phyloP scores from a whole-genome alignment of 2,888 invertebrate species.

The Pammene aurita region DNA sequence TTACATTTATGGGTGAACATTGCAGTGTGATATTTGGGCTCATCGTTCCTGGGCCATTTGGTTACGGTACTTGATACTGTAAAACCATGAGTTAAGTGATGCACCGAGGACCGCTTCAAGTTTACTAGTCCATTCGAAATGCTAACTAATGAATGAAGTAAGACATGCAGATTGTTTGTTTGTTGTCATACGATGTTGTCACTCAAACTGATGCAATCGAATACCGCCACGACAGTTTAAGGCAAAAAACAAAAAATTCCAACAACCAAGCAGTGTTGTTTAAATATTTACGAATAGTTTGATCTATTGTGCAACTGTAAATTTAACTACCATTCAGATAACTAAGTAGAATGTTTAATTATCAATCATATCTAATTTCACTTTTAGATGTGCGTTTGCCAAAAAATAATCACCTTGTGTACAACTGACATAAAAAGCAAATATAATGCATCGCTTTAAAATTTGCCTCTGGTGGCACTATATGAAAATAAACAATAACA shows the following conservation, averaged over 20 bases:
- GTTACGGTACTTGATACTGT: conserved; percentile 28
- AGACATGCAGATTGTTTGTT: conserved; percentile 72
- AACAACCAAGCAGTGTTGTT: background rate
- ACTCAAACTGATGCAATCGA: conserved; percentile 55
- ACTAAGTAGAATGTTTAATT: background rate
- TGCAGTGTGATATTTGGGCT: conserved; percentile 45
- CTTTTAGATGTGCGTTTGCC: background rate
- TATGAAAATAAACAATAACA: conserved; percentile 38
- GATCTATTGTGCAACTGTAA: conserved; percentile 9
- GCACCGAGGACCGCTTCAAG: conserved; percentile 46
- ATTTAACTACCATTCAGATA: background rate
- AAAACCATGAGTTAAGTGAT: conserved; percentile 45
- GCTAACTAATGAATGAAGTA: conserved; percentile 59
- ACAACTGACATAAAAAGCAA: background rate
- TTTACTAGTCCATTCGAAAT: conserved; percentile 47
- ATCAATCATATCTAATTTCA: conserved; percentile 7
- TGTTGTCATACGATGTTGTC: conserved; percentile 56
- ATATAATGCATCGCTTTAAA: conserved; percentile 2
- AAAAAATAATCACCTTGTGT: background rate
- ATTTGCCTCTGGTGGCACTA: background rate
- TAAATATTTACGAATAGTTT: conserved; percentile 30
- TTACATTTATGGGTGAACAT: conserved; percentile 53
- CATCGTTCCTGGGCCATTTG: conserved; percentile 28
- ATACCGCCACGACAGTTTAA: conserved; percentile 65
- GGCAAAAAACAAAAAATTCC: conserved; percentile 44